phyloP scores from a whole-genome alignment of 35 echinoderm and acorn worm species.

The Patiria miniata region DNA sequence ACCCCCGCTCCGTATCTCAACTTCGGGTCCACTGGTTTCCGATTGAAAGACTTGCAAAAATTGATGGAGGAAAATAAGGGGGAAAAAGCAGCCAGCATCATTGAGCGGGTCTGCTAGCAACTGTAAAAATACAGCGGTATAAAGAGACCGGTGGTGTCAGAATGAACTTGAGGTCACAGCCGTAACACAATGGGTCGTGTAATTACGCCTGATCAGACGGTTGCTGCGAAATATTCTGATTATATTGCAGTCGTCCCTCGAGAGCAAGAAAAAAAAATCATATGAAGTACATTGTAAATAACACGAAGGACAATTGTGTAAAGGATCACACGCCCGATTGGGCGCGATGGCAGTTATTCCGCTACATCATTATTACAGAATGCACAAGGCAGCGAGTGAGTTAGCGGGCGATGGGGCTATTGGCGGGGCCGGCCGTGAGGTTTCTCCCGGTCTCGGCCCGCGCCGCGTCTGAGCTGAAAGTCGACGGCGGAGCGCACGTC shows the following conservation, averaged over 20 bases:
- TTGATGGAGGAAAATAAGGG: background rate
- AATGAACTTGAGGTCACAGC: background rate
- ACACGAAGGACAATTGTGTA: background rate
- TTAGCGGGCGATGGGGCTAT: no score
- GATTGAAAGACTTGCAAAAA: conserved; percentile 1
- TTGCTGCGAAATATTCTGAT: conserved; percentile 7
- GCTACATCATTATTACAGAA: conserved; percentile 4
- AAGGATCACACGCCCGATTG: conserved; percentile 1
- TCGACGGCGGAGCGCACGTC: background rate
- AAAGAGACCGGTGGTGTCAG: background rate
- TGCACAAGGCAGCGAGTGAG: background rate
- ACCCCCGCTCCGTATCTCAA: no score
- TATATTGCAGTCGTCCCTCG: background rate
- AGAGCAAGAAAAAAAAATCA: no score
- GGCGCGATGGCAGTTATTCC: background rate
- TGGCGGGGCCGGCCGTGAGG: background rate
- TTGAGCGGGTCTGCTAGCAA: background rate
- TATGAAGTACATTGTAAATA: background rate
- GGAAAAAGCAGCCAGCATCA: background rate
- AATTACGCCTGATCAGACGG: background rate
- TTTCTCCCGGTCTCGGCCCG: background rate
- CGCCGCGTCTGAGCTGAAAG: background rate
- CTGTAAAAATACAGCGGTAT: conserved; percentile 17
- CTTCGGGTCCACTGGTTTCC: no score
- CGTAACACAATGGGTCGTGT: conserved; percentile 1